Base-by-base conservation (phyloP, 2,888 invertebrate genomes). In the Mythimna impura region DNA sequence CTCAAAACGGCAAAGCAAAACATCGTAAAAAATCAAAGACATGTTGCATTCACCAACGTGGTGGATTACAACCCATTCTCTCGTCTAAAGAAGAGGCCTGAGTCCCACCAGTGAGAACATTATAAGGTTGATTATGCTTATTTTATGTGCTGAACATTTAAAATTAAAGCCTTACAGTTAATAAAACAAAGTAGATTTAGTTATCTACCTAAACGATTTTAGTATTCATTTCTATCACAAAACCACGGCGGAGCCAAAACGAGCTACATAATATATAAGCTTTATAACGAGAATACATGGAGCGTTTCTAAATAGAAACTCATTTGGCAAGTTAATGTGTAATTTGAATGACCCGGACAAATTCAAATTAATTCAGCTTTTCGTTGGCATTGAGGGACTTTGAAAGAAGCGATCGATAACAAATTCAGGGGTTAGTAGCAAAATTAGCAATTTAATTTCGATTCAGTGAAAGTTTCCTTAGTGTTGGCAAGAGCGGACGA, bases 391-490 rank as follows among this genome's bases (percentile, higher is more conserved):
- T 86, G 87, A 86, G 83, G 82, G 84, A 84, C 84, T 88, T 88
- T 88, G 82, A 89, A 89, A 89, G 89, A 87, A 88, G 84, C 86
- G 88, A 89, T 91, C 92, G 89, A 92, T 92, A 92, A 87, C 90
- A 90, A 89, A 89, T 91, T 90, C 89, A 89, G 89, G 89, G 89
- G 89, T 91, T 91, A 92, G 91, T 89, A 90, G 89, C 90, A 82
- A 93, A 93, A 93, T 93, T 93, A 93, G 93, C 92, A 93, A 93
- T 93, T 93, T 92, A 93, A 93, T 93, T 93, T 91, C 90, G 91
- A 92, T 93, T 89, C 90, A 87, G 86, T 82, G 86, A 90, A 93
- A 93, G 91, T 93, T 93, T 89, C 91, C 87, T 89, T 91, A 91
- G 91, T 89, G 89, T 88, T 87, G 82, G 72, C 47, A 82, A 81